Base-by-base conservation (phyloP, 2,113 vertebrate species). In the Crocuta crocuta region DNA sequence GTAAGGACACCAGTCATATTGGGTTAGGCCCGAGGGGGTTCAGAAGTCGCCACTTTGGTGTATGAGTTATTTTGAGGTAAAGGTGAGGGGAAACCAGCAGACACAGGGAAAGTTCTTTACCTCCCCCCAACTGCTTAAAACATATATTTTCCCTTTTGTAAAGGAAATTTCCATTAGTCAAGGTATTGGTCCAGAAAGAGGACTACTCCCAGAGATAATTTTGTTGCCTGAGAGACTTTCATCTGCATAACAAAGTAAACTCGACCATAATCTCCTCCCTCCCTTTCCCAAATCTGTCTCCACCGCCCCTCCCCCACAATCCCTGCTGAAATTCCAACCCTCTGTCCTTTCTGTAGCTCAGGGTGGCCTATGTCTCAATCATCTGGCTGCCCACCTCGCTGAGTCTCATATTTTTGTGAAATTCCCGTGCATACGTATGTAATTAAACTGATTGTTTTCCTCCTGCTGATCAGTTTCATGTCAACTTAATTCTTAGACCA, bases 361-460 rank as follows among this genome's bases (percentile, higher is more conserved):
- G 68, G 21, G n/a, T 31, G 26, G 6, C 50, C 1, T 8, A 66
- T 9, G 15, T 35, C 43, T 79, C 23, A 26, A 45, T 90, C 58
- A 79, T 26, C 43, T 21, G 73, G 23, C 58, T 23, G 12, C 74
- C 58, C 0, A 6, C 15, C 23, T 79, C 10, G 10, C 26, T 7
- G 17, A 39, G 24, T 53, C 10, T 3, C 76, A 15, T 53, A 15
- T 31, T 80, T 79, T 39, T 39, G 76, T 53, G 45, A 68, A 39
- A 19, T n/a, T 53, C 33, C 26, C 5, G 0, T 68, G 17, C 0
- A 0, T 17, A 53, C 9, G 13, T 53, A 21, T 15, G 12, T 39
- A 39, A 55, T 68, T 68, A 39, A 53, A 68, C 19, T 15, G 33
- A 35, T 63, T 39, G 4, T 43, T 71, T 66, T 53, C 26, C 33